Conservation (phyloP, 1,140 invertebrate species). For the Diploscapter pachys region DNA sequence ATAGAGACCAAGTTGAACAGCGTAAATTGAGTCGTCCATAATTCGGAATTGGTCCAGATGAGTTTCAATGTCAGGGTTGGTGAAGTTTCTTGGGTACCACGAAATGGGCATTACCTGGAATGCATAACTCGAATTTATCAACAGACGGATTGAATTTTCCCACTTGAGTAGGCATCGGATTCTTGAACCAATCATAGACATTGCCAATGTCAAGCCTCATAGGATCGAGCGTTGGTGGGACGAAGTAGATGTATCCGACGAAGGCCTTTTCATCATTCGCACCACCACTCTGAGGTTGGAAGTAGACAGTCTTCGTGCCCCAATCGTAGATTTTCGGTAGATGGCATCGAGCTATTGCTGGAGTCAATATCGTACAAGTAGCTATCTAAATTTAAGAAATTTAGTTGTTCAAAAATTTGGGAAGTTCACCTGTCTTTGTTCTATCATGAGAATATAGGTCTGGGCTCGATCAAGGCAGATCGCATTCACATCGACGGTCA, state of each 20-base stretch:
- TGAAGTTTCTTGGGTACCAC: conserved; percentile 58
- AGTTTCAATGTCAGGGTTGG: conserved; percentile 49
- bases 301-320: conserved; percentile 58
- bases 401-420: conserved; percentile 4
- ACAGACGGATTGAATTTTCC: background rate
- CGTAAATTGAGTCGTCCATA: conserved; percentile 51
- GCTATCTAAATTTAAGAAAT: conserved; percentile 40
- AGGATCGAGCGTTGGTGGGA: conserved; percentile 53
- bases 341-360: conserved; percentile 51
- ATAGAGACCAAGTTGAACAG: conserved; percentile 55
- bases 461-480: conserved; percentile 54
- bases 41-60: conserved; percentile 35
- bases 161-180: conserved; percentile 47
- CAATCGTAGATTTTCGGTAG: conserved; percentile 57
- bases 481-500: conserved; percentile 57
- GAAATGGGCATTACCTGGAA: conserved; percentile 53
- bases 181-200: conserved; percentile 58
- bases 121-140: background rate
- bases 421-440: conserved; percentile 46
- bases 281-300: conserved; percentile 51
- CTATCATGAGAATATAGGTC: conserved; percentile 59
- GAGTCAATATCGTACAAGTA: conserved; percentile 52
- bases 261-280: conserved; percentile 58
- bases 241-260: conserved; percentile 58
- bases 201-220: conserved; percentile 57